phyloP scores from a whole-genome alignment of 2,888 invertebrate species.

The Epirrhoe tristata region DNA sequence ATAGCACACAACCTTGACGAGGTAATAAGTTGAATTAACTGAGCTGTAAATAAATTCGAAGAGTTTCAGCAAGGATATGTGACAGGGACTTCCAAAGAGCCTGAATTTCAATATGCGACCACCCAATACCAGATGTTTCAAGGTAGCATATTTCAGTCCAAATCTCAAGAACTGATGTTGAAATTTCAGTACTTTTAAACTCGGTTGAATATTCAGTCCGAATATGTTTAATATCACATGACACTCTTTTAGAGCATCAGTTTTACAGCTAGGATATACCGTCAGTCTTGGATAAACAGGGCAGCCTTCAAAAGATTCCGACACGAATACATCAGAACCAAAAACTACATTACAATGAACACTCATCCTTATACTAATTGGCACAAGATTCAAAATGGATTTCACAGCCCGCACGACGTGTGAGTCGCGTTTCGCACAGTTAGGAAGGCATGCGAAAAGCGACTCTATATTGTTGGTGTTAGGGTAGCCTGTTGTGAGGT shows the following conservation, averaged over 20 bases:
- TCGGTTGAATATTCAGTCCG: slow-evolving; percentile 26
- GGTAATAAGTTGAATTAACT: slow-evolving; percentile 28
- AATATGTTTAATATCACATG: slow-evolving; percentile 36
- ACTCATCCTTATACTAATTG: slow-evolving; percentile 38
- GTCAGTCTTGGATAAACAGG: slow-evolving; percentile 65
- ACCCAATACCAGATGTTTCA: background rate
- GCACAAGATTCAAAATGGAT: slow-evolving; percentile 36
- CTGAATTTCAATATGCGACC: background rate
- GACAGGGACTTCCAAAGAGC: slow-evolving; percentile 12
- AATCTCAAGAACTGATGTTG: slow-evolving; percentile 10
- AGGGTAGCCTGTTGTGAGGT: slow-evolving; percentile 36
- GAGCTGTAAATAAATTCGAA: slow-evolving; percentile 45
- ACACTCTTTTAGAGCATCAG: slow-evolving; percentile 40
- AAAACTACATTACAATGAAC: slow-evolving; percentile 32
- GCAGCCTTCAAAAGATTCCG: slow-evolving; percentile 29
- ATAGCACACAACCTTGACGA: slow-evolving; percentile 39
- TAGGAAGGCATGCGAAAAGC: slow-evolving; percentile 11
- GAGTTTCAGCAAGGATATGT: slow-evolving; percentile 42
- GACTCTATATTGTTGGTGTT: slow-evolving; percentile 22
- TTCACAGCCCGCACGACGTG: slow-evolving; percentile 35
- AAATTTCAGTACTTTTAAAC: slow-evolving; percentile 9
- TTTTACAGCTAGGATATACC: slow-evolving; percentile 59
- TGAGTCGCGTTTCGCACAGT: slow-evolving; percentile 13
- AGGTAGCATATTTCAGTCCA: slow-evolving; percentile 6
- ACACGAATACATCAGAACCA: slow-evolving; percentile 28